A percentile compares a stretch with the other conserved stretches of the same genome.
Conservation (phyloP, 2,888 invertebrate genomes). For the Cephus runcator region DNA sequence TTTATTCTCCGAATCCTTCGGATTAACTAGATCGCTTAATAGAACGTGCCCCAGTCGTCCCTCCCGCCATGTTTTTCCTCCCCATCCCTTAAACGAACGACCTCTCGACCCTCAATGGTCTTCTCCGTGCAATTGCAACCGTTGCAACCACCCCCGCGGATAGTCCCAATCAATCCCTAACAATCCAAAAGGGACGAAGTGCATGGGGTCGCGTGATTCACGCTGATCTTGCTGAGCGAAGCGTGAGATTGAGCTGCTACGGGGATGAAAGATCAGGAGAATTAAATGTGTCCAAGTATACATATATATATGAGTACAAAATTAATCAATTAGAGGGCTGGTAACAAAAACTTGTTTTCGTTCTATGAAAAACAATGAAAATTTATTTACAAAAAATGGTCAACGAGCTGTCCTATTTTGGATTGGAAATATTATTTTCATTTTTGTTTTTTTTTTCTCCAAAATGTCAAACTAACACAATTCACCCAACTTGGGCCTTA, state of each 20-base stretch:
- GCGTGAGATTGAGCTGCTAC: constrained; percentile 33
- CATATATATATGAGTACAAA: not conserved
- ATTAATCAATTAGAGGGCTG: not conserved
- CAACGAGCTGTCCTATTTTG: not conserved
- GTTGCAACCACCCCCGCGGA: constrained; percentile 22
- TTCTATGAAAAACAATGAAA: not conserved
- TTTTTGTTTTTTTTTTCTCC: constrained; percentile 5
- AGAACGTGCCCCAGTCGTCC: not conserved
- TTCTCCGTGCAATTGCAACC: constrained; percentile 31
- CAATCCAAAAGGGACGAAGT: constrained; percentile 22
- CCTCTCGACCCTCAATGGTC: not conserved
- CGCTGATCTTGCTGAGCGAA: constrained; percentile 27
- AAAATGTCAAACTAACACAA: not conserved
- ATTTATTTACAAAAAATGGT: not conserved
- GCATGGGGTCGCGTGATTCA: constrained; percentile 26
- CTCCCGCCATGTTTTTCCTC: not conserved
- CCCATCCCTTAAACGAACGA: not conserved
- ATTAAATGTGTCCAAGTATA: constrained; percentile 1
- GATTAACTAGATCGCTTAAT: not conserved
- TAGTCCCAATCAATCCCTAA: constrained; percentile 22
- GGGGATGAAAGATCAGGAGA: not conserved
- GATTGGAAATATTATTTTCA: not conserved
- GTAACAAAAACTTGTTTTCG: not conserved
- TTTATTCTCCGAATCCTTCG: not conserved
- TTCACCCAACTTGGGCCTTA: not conserved